Conservation (phyloP, 1,140 invertebrate genomes). For the Panagrolaimus sp. region DNA sequence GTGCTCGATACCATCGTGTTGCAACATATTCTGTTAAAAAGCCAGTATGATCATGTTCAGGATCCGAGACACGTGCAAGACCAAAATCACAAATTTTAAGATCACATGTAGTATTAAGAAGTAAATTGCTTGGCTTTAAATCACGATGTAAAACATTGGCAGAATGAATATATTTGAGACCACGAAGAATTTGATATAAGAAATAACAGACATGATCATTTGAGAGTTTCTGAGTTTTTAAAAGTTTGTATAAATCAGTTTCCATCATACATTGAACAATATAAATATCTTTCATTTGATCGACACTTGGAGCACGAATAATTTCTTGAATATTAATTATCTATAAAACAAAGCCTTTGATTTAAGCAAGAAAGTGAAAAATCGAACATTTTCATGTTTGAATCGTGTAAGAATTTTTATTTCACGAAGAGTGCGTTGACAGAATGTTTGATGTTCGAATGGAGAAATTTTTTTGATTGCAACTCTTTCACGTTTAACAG, state of each 20-base stretch:
- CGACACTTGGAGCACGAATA: slow-evolving; percentile 82
- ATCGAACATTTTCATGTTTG: slow-evolving; percentile 96
- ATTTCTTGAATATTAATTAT: slow-evolving; percentile 99
- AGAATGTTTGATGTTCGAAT: slow-evolving; percentile 99
- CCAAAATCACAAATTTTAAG: slow-evolving; percentile 99
- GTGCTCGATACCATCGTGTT: slow-evolving; percentile 75
- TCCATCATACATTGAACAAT: slow-evolving; percentile 99
- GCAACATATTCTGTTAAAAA: slow-evolving; percentile 98
- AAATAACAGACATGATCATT: slow-evolving; percentile 99
- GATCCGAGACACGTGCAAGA: slow-evolving; percentile 90
- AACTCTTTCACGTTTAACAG: slow-evolving; percentile 83
- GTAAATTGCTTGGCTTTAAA: slow-evolving; percentile 92
- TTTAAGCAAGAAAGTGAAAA: slow-evolving; percentile 59
- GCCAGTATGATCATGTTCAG: slow-evolving; percentile 96
- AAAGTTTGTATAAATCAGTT: slow-evolving; percentile 97
- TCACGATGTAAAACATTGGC: slow-evolving; percentile 98
- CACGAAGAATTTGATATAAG: slow-evolving; percentile 97
- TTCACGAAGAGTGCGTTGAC: slow-evolving; percentile 94
- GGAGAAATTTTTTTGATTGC: slow-evolving; percentile 99
- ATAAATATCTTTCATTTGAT: slow-evolving; percentile 99
- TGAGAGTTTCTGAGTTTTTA: slow-evolving; percentile 93
- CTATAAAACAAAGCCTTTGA: slow-evolving; percentile 65
- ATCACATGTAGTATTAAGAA: slow-evolving; percentile 98
- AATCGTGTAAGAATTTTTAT: slow-evolving; percentile 99
- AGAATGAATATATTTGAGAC: slow-evolving; percentile 98